Base-by-base conservation (phyloP, 2,888 invertebrate species). In the Oxyteleia sp. region DNA sequence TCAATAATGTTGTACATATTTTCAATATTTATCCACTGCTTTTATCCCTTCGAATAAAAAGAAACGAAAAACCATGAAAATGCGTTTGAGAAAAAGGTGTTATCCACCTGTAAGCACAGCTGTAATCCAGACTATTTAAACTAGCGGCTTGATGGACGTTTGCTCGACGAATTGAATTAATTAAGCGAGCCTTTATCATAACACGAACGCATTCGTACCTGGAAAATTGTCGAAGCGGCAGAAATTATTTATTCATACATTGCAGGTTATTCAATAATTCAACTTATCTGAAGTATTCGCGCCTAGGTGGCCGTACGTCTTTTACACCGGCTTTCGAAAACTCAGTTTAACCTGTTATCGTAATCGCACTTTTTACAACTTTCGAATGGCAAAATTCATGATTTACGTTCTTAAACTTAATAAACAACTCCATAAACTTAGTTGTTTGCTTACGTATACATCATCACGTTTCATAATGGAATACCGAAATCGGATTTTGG, bases 401-500 rank as follows among this genome's bases (percentile, higher is more conserved):
- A 49, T 49, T 49, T 32, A 47, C 47, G 15, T 63, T 47, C 20
- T 47, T 20, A 35, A 35, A 63, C 63, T 45, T 15, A 29, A 29
- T 32, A n/a, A n/a, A n/a, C n/a, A n/a, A n/a, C n/a, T n/a, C n/a
- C n/a, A n/a, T 20, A 35, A 35, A 63, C 63, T 45, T 15, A 29
- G 45, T 32, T 64, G 68, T 43, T 68, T 32, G 55, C 43, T 68
- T 16, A 55, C 43, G 41, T 16, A 20, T 20, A 32, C n/a, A 43
- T 26, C 41, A 53, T 53, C 15, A 51, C 29, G 15, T 18, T 41
- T 43, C 20, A 15, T 16, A 38, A 53, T 68, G 55, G 29, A 43
- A 68, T 16, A 3, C 23, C 23, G 45, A 53, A 68, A 68, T 68
- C 43, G 43, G 66, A 66, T 51, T 66, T 15, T 23, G n/a, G 15